Conservation (phyloP, 2,888 invertebrate species). For the Diplazon laetatorius region DNA sequence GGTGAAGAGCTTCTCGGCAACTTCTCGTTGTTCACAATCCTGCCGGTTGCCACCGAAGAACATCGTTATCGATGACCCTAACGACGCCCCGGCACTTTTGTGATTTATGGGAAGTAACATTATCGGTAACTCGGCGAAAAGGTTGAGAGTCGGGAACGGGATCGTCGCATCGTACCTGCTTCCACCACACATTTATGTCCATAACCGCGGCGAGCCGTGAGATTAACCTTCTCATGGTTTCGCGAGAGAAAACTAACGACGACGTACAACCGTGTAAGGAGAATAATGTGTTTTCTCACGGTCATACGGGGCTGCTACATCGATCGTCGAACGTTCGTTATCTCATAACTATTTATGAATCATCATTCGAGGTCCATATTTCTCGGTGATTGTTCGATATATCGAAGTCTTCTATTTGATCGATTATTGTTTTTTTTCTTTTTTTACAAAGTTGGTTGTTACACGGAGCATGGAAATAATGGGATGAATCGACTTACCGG, state of each 20-base stretch:
- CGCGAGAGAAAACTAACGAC: conserved; percentile 44
- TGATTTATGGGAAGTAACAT: conserved; percentile 71
- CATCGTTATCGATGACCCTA: conserved; percentile 75
- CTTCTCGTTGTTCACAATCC: conserved; percentile 43
- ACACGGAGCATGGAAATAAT: conserved; percentile 1
- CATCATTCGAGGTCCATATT: neutral
- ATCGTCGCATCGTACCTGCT: conserved; percentile 4
- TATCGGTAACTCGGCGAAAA: conserved; percentile 58
- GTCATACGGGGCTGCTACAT: neutral
- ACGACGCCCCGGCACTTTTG: conserved; percentile 72
- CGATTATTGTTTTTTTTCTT: neutral
- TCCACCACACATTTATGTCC: conserved; percentile 17
- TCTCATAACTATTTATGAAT: conserved; percentile 22
- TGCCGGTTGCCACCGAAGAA: conserved; percentile 61
- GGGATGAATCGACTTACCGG: conserved; percentile 85
- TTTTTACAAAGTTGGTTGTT: neutral
- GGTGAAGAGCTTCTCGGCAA: conserved; percentile 35
- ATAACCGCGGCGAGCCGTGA: conserved; percentile 47
- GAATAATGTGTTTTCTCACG: conserved; percentile 9
- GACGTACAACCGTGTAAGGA: conserved; percentile 12
- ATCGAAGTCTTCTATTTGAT: neutral
- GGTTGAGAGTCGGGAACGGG: conserved; percentile 49
- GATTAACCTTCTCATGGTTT: conserved; percentile 57
- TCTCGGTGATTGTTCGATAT: neutral
- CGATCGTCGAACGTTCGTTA: conserved; percentile 1